Evolutionary conservation across 2,888 invertebrate genomes (phyloP).

Genomic region (Ophraella communa): DNA sequence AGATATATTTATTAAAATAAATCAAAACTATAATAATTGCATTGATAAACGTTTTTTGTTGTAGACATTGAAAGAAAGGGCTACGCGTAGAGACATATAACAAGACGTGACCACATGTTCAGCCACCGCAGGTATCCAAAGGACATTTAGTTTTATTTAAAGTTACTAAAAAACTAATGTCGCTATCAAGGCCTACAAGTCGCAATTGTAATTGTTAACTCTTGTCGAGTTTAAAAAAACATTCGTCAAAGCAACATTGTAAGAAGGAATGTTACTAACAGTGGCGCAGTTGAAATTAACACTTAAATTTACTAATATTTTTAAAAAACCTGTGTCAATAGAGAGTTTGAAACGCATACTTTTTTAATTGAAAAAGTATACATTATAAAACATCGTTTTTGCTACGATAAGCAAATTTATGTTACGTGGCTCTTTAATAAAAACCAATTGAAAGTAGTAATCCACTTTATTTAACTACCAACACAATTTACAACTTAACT

Average conservation of each 20-base stretch:
- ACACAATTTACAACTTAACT: too few relatives aligned
- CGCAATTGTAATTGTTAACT: constrained; percentile 34
- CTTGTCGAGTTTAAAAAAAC: constrained; percentile 16
- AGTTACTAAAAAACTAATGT: constrained; percentile 26
- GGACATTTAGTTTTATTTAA: constrained; percentile 19
- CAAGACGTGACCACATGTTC: constrained; percentile 2
- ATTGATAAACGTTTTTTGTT: background rate
- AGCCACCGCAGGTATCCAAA: constrained; percentile 6
- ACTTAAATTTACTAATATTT: too few relatives aligned
- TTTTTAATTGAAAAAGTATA: too few relatives aligned
- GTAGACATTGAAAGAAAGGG: background rate
- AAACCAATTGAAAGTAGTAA: too few relatives aligned
- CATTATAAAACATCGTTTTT: too few relatives aligned
- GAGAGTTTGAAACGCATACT: too few relatives aligned
- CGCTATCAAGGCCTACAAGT: constrained; percentile 34
- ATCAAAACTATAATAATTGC: background rate
- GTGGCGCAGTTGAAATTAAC: constrained; percentile 12
- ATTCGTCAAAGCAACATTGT: constrained; percentile 20
- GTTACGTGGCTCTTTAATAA: too few relatives aligned
- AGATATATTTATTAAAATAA: too few relatives aligned
- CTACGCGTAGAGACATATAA: background rate
- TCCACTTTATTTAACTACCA: too few relatives aligned
- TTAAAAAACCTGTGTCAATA: too few relatives aligned
- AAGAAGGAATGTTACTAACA: constrained; percentile 1
- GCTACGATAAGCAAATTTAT: too few relatives aligned